Evolutionary conservation across 2,888 invertebrate species (phyloP), one percentile per base, ranked within the genome.

Genomic region (Eledona agricola): DNA sequence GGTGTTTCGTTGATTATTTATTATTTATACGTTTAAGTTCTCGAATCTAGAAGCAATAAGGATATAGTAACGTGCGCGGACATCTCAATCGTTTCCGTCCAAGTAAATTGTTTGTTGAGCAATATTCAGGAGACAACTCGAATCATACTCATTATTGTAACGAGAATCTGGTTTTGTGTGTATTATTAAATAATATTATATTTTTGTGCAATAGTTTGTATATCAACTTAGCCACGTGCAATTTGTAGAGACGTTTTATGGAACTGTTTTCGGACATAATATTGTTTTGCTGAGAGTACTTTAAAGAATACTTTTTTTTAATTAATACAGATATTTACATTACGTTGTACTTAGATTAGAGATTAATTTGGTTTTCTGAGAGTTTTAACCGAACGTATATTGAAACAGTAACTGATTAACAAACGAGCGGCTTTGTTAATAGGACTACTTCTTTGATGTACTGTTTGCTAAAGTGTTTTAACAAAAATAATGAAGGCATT

Each of bases 281-380:
- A 50, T 37, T 31, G 37, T 52, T 52, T 52, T 52, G 22, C 22
- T 22, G 31, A 49, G 35, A 56, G 55, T 56, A 56, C 51, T 56
- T 49, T 46, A 47, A 46, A 38, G 15, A 20, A n/a, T n/a, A n/a
- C n/a, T n/a, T 40, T 37, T 40, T 35, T 51, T 43, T 47, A 20
- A 31, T 56, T 54, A 58, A 55, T 55, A 57, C 49, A 49, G 53
- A 58, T 46, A 51, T 59, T 59, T 57, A 59, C 51, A 54, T 51
- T 37, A 43, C 58, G 59, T 67, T 70, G 69, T 69, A 69, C 70
- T 70, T 69, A 69, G 63, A 62, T 57, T 65, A 58, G 57, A 55
- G 35, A 37, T 35, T 45, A 51, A 40, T 37, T 40, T 50, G 13
- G 31, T 55, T 52, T 52, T 32, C 35, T 46, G 25, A 46, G 26